These are phyloP conservation scores for Paramormyrops hopkinsi DNA, from an alignment of 2,797 vertebrate species.

Conservation along the genomic window DNA sequence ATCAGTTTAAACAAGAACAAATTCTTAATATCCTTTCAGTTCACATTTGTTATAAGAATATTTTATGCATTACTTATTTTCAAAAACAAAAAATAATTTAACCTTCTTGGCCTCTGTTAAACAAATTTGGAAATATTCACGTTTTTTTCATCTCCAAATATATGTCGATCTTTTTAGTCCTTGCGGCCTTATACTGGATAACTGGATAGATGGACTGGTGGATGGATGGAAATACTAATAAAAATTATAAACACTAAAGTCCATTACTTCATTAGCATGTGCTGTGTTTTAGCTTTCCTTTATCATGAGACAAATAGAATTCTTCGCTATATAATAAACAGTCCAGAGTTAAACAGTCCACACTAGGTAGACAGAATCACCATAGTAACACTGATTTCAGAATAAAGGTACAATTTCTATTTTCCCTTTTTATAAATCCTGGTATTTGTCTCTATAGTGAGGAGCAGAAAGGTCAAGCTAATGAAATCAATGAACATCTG, in stretches of 20 bases:
- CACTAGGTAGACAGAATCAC: slow-evolving; percentile 35
- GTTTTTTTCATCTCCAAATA: neutral
- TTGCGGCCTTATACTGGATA: neutral
- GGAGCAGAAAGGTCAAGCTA: slow-evolving; percentile 18
- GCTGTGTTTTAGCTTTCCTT: neutral
- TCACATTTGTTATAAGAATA: neutral
- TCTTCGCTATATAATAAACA: slow-evolving; percentile 4
- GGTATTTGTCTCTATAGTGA: slow-evolving; percentile 10
- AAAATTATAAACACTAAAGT: neutral
- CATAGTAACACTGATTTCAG: slow-evolving; percentile 11
- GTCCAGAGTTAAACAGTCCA: slow-evolving; percentile 39
- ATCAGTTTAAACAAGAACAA: neutral
- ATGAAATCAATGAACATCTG: slow-evolving; percentile 19
- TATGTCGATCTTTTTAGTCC: neutral
- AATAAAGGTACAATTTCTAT: slow-evolving; percentile 2
- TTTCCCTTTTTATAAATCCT: slow-evolving; percentile 2
- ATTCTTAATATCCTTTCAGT: neutral
- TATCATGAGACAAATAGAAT: neutral
- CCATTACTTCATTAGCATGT: neutral
- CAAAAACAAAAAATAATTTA: neutral
- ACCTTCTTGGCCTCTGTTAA: neutral
- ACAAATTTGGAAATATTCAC: neutral
- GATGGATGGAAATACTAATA: neutral
- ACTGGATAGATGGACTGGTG: neutral
- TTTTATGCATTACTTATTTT: neutral